A percentile compares a stretch with the other conserved stretches of the same genome.
Conservation (phyloP, 2,797 vertebrate species). For the Mionectes olivaceus region DNA sequence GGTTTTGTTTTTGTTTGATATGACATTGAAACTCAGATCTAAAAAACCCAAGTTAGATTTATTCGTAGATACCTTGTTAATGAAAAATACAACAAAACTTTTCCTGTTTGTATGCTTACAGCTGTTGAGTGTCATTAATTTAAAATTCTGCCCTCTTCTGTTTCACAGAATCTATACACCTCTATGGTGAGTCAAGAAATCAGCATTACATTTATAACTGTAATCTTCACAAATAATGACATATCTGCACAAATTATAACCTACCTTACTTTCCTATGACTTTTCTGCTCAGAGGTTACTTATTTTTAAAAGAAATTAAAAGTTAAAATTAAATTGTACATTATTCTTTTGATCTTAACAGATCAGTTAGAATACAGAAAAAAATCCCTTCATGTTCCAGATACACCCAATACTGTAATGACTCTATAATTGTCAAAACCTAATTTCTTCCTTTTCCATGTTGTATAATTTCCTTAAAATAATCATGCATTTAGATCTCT, state of each 20-base stretch:
- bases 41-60: background rate
- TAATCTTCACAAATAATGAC: background rate
- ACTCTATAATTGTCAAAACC: background rate
- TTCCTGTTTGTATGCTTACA: background rate
- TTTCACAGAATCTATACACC: background rate
- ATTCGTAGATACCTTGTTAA: background rate
- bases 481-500: rapidly evolving
- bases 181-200: background rate
- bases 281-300: background rate
- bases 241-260: background rate
- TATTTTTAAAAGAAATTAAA: background rate
- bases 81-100: background rate
- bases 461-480: background rate
- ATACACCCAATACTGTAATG: background rate
- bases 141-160: background rate
- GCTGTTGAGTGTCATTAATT: background rate
- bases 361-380: background rate
- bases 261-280: background rate
- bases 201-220: background rate
- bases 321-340: background rate
- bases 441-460: background rate
- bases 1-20: background rate
- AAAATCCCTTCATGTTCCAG: background rate
- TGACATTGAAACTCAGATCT: background rate
- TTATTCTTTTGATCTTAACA: background rate